Evolutionary conservation across 1,140 invertebrate species (phyloP).

Genomic region (Olivierus martensii): DNA sequence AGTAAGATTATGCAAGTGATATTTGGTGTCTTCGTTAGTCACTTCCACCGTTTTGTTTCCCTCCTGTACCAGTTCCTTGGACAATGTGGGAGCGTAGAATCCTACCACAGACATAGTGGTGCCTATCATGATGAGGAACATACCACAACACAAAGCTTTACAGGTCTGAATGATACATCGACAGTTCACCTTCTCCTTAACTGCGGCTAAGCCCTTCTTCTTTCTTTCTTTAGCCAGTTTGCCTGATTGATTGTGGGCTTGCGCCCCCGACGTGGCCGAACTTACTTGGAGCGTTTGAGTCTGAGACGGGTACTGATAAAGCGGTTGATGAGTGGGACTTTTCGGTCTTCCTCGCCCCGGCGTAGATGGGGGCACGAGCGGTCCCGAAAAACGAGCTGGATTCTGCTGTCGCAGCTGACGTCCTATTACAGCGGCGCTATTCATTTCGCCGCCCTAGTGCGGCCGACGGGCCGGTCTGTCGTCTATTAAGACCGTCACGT

Average conservation of each 20-base stretch:
- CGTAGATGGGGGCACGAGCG: conserved; percentile 15
- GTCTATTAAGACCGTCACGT: too few species aligned
- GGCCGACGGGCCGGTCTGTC: too few species aligned
- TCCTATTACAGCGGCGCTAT: conserved; percentile 25
- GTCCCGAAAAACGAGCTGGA: conserved; percentile 7
- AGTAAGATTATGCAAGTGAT: conserved; percentile 71
- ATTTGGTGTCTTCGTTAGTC: conserved; percentile 8
- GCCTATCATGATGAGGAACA: conserved; percentile 67
- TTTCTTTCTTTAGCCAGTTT: conserved; percentile 3
- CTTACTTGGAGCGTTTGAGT: conserved; percentile 8
- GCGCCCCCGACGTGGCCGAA: not conserved
- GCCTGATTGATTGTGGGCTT: conserved; percentile 5
- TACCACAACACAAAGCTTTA: conserved; percentile 65
- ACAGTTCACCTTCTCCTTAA: conserved; percentile 15
- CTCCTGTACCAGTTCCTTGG: conserved; percentile 54
- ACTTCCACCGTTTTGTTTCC: conserved; percentile 55
- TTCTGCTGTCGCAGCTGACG: conserved; percentile 24
- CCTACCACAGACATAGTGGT: conserved; percentile 79
- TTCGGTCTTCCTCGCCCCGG: conserved; percentile 19
- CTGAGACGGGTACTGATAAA: conserved; percentile 3
- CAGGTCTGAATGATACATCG: conserved; percentile 75
- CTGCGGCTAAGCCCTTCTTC: conserved; percentile 2
- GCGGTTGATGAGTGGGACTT: conserved; percentile 17
- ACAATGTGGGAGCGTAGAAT: conserved; percentile 49
- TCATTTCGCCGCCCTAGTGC: conserved; percentile 35